Evolutionary conservation across 2,113 vertebrate genomes (phyloP).

Genomic region (Tupaia tana): DNA sequence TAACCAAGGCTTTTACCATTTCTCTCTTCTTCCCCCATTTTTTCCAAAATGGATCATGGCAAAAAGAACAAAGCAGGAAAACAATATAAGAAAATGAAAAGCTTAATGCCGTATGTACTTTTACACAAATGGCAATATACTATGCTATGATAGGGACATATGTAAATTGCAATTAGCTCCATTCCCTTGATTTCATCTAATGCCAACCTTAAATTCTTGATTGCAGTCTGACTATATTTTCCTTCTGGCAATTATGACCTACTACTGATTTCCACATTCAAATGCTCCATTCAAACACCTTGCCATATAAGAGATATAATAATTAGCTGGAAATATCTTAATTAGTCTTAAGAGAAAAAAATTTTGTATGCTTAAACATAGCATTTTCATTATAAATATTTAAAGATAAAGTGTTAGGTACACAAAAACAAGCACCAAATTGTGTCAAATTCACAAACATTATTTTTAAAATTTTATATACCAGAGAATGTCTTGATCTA

Average conservation of each 20-base stretch:
- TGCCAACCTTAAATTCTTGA: not conserved
- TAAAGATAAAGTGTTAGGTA: not conserved
- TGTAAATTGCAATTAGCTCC: not conserved
- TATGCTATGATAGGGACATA: not conserved
- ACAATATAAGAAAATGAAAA: not conserved
- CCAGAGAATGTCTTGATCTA: not conserved
- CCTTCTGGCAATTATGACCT: not conserved
- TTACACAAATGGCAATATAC: not conserved
- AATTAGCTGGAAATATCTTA: not conserved
- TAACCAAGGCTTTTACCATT: not conserved
- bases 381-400: not conserved
- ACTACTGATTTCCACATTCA: not conserved
- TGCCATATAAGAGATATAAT: not conserved
- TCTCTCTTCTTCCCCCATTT: not conserved
- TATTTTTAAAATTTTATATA: not conserved
- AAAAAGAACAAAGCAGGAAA: not conserved
- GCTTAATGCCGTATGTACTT: not conserved
- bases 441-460: not conserved
- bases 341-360: conserved; percentile 45
- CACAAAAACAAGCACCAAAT: not conserved
- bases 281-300: conserved; percentile 11
- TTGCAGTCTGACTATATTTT: not conserved
- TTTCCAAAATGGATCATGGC: not conserved
- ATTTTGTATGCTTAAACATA: not conserved
- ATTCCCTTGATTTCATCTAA: not conserved